Conservation (phyloP, 2,113 vertebrate species). For the Tragelaphus imberbis region DNA sequence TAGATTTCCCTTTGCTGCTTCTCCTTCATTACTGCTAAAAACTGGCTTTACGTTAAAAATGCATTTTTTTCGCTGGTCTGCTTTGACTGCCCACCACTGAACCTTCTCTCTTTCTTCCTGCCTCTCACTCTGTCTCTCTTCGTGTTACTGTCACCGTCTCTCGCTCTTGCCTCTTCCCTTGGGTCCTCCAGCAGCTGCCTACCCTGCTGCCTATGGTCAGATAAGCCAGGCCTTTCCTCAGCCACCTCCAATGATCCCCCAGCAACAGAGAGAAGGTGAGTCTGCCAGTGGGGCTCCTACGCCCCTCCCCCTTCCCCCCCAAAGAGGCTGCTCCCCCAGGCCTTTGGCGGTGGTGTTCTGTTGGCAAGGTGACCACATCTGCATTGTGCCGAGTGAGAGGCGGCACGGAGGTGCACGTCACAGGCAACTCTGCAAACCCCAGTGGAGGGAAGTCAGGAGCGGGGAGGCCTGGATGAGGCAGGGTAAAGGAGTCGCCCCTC, state of each 20-base stretch:
- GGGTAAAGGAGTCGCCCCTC: neutral
- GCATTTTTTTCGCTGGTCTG: neutral
- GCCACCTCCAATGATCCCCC: constrained; percentile 97
- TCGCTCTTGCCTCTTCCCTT: constrained; percentile 41
- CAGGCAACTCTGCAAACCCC: neutral
- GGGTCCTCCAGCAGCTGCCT: constrained; percentile 88
- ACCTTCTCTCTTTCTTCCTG: constrained; percentile 61
- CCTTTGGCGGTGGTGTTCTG: neutral
- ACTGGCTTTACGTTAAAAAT: neutral
- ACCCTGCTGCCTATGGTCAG: constrained; percentile 98
- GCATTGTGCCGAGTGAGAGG: neutral
- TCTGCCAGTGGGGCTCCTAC: neutral
- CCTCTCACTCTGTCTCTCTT: constrained; percentile 25
- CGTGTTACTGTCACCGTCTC: neutral
- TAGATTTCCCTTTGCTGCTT: neutral
- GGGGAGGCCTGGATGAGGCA: neutral
- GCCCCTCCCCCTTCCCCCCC: neutral
- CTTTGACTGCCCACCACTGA: constrained; percentile 63
- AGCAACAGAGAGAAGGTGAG: constrained; percentile 99
- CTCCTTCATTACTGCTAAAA: neutral
- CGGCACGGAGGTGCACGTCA: fast-evolving
- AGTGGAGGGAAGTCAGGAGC: neutral
- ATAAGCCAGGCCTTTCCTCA: constrained; percentile 99
- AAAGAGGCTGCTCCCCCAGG: neutral
- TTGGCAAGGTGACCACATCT: neutral